Evolutionary conservation across 2,888 invertebrate genomes (phyloP).

Genomic region (Gari tellinella): DNA sequence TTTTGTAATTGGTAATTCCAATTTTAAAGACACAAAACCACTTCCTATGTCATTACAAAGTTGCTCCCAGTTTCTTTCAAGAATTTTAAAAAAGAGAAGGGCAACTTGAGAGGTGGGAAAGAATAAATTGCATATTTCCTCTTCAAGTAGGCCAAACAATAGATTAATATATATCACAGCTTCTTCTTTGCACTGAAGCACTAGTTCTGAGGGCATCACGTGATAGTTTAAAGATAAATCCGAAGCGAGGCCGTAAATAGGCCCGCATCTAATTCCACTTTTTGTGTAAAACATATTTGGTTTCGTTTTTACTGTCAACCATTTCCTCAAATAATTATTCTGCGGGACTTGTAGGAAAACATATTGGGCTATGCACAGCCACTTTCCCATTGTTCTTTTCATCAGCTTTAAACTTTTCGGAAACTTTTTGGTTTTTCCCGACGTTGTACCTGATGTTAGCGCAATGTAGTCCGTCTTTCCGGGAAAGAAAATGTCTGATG

Average conservation of each 20-base stretch:
- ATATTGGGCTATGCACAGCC: slow-evolving; percentile 38
- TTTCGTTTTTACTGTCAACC: slow-evolving; percentile 29
- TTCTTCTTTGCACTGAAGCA: slow-evolving; percentile 15
- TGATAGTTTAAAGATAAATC: slow-evolving; percentile 34
- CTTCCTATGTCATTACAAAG: slow-evolving; percentile 56
- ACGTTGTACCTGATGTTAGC: slow-evolving; percentile 57
- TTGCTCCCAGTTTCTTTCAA: slow-evolving; percentile 49
- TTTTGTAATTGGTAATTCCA: slow-evolving; percentile 20
- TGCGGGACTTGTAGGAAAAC: slow-evolving; percentile 33
- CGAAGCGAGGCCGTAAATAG: slow-evolving; percentile 44
- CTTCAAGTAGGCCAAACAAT: slow-evolving; percentile 50
- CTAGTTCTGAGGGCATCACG: slow-evolving; percentile 28
- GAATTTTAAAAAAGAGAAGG: slow-evolving; percentile 42
- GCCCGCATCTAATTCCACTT: slow-evolving; percentile 45
- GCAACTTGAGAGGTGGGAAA: slow-evolving; percentile 45
- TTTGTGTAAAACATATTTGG: slow-evolving; percentile 21
- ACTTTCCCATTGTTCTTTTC: slow-evolving; percentile 17
- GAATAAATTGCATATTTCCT: slow-evolving; percentile 47
- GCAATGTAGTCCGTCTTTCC: slow-evolving; percentile 55
- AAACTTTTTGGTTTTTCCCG: slow-evolving; percentile 50
- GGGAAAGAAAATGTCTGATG: slow-evolving; percentile 53
- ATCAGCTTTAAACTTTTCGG: slow-evolving; percentile 43
- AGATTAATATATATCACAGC: slow-evolving; percentile 51
- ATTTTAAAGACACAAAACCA: slow-evolving; percentile 25
- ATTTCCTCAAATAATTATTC: slow-evolving; percentile 42